phyloP scores from a whole-genome alignment of 2,113 vertebrate genomes.

The Calidris pugnax region DNA sequence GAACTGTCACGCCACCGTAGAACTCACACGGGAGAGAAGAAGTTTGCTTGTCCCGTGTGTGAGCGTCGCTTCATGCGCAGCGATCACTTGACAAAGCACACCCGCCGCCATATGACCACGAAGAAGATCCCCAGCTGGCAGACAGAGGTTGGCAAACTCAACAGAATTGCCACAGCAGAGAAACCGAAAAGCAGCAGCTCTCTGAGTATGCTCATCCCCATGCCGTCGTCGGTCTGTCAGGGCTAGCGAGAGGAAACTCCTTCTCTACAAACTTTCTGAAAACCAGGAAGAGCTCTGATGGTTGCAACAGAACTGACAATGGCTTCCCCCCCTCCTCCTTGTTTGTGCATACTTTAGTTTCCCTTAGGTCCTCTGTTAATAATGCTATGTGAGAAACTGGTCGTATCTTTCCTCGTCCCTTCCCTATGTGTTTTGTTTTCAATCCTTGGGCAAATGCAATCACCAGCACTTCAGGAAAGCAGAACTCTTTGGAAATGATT shows the following conservation, averaged over 20 bases:
- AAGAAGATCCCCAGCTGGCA: constrained; percentile 88
- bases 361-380: background rate
- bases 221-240: constrained; percentile 27
- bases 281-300: background rate
- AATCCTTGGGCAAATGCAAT: constrained; percentile 47
- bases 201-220: constrained; percentile 73
- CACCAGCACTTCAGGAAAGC: constrained; percentile 74
- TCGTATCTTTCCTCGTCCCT: background rate
- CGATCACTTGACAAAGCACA: constrained; percentile 95
- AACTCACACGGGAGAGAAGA: constrained; percentile 97
- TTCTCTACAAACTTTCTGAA: background rate
- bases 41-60: constrained; percentile 90
- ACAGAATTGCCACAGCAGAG: constrained; percentile 68
- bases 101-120: constrained; percentile 87
- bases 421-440: background rate
- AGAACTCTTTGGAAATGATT: background rate
- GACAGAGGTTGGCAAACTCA: constrained; percentile 80
- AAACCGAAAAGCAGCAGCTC: constrained; percentile 55
- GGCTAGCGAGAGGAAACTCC: background rate
- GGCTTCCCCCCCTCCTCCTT: background rate
- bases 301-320: background rate
- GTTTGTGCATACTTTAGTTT: background rate
- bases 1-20: constrained; percentile 95
- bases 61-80: constrained; percentile 98
- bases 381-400: constrained; percentile 5